Base-by-base conservation (phyloP, 1,140 invertebrate genomes). In the Episyrphus balteatus region DNA sequence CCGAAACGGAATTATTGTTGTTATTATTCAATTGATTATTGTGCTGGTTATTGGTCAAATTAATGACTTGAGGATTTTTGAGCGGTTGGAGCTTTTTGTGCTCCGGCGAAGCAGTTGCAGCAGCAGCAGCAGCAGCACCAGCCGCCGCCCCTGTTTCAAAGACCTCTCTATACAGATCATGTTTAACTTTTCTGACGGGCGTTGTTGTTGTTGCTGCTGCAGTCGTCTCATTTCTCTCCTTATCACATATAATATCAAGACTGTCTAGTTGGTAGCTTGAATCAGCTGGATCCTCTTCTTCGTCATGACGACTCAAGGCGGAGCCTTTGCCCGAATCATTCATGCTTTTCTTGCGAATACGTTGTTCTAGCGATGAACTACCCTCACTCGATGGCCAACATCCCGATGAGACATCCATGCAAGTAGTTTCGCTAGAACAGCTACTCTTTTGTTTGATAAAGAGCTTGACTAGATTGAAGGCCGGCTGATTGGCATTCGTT, bases 401-500 rank as follows among this genome's bases (percentile, higher is more conserved):
- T 53, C 77, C 77, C 0, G 77, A 80, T 44, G 78, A 72, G 47
- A 81, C 77, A 57, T 81, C 71, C 67, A 80, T 76, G 51, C 75
- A 78, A 53, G 78, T 77, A 33, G 73, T 72, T 46, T 75, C 70
- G 44, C 79, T 80, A 12, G 80, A 79, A 48, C 57, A 80, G 48
- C 44, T 61, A 61, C 85, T 88, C 63, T 88, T 88, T 60, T 91
- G 87, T 67, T 89, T 88, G 75, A 92, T 90, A 60, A 90, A 92
- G 34, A 90, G 68, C 66, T 86, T 86, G n/a, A 92, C 83, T 53
- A 92, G 74, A 68, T 83, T 91, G 59, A 91, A 82, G 13, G 66
- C 66, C 42, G 66, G 65, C 53, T 60, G 62, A 59, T 68, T 68
- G 40, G 56, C 46, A 42, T 61, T 62, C 33, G 43, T 34, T 18